Base-by-base conservation (phyloP, 2,113 vertebrate genomes). In the Actinemys pallida region DNA sequence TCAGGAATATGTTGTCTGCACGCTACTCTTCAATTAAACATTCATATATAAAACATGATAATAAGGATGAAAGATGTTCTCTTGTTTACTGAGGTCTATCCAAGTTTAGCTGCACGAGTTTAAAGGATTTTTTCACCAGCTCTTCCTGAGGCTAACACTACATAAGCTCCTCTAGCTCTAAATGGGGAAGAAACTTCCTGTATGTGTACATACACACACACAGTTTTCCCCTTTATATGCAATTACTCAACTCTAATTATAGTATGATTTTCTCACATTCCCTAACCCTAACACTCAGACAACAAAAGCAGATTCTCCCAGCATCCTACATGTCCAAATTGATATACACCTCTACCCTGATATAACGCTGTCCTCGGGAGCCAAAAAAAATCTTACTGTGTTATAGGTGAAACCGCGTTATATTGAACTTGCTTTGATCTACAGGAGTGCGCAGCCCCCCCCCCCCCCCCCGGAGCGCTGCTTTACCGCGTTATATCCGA, bases 131-230 rank as follows among this genome's bases (percentile, higher is more conserved):
- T 47, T 57, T 59, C 45, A 56, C 42, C 0, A 35, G 10, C 3
- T 0, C 0, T 16, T 85, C 86, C n/a, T n/a, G 65, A 39, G 47
- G 81, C 65, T 35, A 52, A 47, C 20, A 54, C 13, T n/a, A 10
- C 31, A 1, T 0, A 5, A 54, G 24, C 49, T 83, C 0, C 50
- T 45, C 75, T 6, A 0, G 8, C 53, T 85, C 1, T 1, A 20
- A 8, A 24, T 20, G 45, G 39, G 3, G 42, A 78, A 47, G 7
- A 27, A 25, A 29, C 6, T 78, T 22, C 10, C 78, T 22, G 10
- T 0, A 2, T 35, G 10, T 11, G 65, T 1, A 45, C 5, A 45
- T 2, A 11, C 0, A 0, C 6, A 2, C 0, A 9, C 79, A 90
- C 5, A 39, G 1, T 52, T 83, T 0, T 3, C 0, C 1, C 5